A percentile compares a stretch with the other conserved stretches of the same genome.
Evolutionary conservation across 2,113 vertebrate genomes (phyloP).

Genomic region (Ptilonorhynchus violaceus): DNA sequence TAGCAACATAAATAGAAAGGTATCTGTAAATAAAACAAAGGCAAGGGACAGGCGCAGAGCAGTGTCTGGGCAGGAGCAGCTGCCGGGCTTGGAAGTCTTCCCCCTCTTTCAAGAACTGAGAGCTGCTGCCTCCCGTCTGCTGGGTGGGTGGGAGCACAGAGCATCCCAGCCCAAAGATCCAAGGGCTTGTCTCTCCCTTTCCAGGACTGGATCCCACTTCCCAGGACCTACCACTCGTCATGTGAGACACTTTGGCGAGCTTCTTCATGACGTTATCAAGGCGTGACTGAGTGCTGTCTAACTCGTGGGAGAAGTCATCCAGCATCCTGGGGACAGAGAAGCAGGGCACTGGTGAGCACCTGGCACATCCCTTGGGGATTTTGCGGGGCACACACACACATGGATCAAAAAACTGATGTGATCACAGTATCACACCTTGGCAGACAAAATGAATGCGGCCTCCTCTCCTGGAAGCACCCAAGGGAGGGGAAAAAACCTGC

Average conservation of each 20-base stretch:
- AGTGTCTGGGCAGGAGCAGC: neutral
- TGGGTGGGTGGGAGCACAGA: neutral
- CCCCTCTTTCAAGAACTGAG: neutral
- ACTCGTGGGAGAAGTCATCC: constrained; percentile 92
- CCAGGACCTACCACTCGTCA: constrained; percentile 90
- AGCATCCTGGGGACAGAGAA: constrained; percentile 83
- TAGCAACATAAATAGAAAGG: constrained; percentile 16
- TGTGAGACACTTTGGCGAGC: constrained; percentile 96
- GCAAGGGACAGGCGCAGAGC: neutral
- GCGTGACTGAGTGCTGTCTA: constrained; percentile 92
- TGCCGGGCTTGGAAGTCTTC: neutral
- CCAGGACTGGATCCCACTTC: neutral
- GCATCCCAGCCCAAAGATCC: neutral
- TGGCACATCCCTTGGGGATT: neutral
- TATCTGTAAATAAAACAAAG: constrained; percentile 47
- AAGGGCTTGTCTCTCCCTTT: neutral
- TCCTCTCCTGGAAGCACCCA: neutral
- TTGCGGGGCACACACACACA: accelerated
- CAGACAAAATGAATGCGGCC: accelerated
- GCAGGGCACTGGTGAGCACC: neutral
- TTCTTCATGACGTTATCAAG: constrained; percentile 98
- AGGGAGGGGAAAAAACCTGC: neutral
- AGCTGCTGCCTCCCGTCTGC: neutral
- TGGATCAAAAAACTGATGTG: neutral
- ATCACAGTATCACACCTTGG: neutral